Percentiles rank a stretch among this genome's conserved stretches.
These are phyloP conservation scores for Mionectes olivaceus DNA, from an alignment of 2,797 vertebrate genomes.

Conservation along the genomic window DNA sequence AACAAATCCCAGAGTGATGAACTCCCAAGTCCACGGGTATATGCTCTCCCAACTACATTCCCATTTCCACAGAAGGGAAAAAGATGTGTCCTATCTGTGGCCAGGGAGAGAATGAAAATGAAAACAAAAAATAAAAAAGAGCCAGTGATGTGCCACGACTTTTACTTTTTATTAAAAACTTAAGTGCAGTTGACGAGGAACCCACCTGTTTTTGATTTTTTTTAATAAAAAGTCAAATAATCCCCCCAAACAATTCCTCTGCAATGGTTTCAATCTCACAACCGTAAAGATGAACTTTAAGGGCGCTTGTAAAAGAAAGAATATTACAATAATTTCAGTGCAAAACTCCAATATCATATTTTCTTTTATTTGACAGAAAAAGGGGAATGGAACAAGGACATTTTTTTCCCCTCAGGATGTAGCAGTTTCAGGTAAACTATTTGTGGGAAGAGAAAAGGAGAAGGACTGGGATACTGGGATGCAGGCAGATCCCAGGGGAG, in stretches of 20 bases:
- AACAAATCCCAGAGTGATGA: background rate
- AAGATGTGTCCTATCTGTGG: background rate
- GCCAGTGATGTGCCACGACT: constrained; percentile 47
- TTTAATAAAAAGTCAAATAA: constrained; percentile 71
- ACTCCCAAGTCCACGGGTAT: background rate
- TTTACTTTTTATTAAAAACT: constrained; percentile 70
- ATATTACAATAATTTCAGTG: constrained; percentile 38
- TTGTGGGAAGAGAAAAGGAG: background rate
- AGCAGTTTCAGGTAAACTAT: background rate
- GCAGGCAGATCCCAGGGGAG: background rate
- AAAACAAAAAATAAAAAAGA: background rate
- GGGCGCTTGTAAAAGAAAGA: constrained; percentile 47
- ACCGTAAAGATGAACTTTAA: constrained; percentile 60
- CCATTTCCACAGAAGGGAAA: background rate
- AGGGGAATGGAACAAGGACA: background rate
- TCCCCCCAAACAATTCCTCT: constrained; percentile 57
- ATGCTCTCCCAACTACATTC: fast-evolving
- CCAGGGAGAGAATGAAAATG: background rate
- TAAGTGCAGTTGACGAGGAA: background rate
- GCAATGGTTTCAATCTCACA: constrained; percentile 57
- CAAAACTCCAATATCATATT: constrained; percentile 51
- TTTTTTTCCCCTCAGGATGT: background rate
- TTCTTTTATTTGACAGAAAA: constrained; percentile 43
- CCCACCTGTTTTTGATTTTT: constrained; percentile 72
- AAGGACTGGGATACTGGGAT: background rate